Conservation (phyloP, 1,140 invertebrate genomes). For the Chironomus tepperi region DNA sequence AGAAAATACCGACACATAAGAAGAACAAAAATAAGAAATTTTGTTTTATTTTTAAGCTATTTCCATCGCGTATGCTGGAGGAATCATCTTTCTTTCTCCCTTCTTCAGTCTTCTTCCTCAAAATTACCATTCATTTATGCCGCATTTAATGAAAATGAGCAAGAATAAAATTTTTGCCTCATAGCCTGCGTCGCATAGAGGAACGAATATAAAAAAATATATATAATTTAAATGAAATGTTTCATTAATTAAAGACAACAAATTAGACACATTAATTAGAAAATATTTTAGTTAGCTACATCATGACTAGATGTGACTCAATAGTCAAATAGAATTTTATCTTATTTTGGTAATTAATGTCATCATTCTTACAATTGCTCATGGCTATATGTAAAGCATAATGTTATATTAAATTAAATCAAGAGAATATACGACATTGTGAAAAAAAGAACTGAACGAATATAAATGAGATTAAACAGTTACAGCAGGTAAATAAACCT, state of each 20-base stretch:
- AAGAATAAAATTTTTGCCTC: not conserved
- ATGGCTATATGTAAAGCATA: too few relatives aligned
- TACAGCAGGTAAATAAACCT: too few relatives aligned
- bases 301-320: not conserved
- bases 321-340: too few relatives aligned
- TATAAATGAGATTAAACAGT: too few relatives aligned
- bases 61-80: not conserved
- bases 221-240: not conserved
- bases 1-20: slow-evolving; percentile 1
- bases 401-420: too few relatives aligned
- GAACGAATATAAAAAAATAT: not conserved
- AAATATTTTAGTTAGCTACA: not conserved
- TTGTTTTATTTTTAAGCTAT: too few relatives aligned
- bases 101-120: not conserved
- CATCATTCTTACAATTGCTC: too few relatives aligned
- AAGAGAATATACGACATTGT: too few relatives aligned
- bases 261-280: slow-evolving; percentile 16
- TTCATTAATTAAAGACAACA: slow-evolving; percentile 18
- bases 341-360: too few relatives aligned
- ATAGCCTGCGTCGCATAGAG: not conserved
- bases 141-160: not conserved
- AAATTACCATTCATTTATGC: not conserved
- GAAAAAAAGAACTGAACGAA: too few relatives aligned
- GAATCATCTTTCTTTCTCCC: not conserved
- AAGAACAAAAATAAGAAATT: not conserved